Percentiles rank a stretch among this genome's conserved stretches.
phyloP scores from a whole-genome alignment of 2,888 invertebrate species.

The Pseudococcus viburni region DNA sequence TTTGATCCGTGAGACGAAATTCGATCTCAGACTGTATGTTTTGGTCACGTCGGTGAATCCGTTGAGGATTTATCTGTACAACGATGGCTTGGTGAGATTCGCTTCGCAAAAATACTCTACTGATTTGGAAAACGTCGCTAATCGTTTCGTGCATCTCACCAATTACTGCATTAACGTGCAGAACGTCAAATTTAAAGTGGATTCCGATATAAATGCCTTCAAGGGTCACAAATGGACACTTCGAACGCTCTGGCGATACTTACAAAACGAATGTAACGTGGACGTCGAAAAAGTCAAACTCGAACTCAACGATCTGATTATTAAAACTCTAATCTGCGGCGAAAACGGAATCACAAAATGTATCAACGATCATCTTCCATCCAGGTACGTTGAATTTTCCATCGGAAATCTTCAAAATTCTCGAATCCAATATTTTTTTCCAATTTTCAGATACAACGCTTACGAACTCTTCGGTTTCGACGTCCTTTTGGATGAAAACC shows the following conservation, averaged over 20 bases:
- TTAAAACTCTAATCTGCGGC: constrained; percentile 54
- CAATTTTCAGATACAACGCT: constrained; percentile 72
- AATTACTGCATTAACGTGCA: constrained; percentile 47
- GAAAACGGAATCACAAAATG: constrained; percentile 45
- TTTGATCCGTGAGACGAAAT: constrained; percentile 27
- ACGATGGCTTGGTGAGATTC: constrained; percentile 42
- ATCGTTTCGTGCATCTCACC: constrained; percentile 50
- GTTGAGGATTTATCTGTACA: constrained; percentile 41
- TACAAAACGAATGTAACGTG: constrained; percentile 23
- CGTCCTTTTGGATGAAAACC: constrained; percentile 4
- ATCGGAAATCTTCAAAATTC: background rate
- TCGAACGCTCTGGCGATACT: constrained; percentile 38
- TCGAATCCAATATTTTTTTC: too few species aligned
- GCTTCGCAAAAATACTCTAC: constrained; percentile 53
- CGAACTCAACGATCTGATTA: constrained; percentile 5
- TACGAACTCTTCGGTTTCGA: constrained; percentile 57
- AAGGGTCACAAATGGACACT: constrained; percentile 53
- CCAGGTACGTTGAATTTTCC: background rate
- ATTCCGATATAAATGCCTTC: constrained; percentile 17
- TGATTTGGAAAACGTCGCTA: background rate
- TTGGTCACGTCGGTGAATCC: constrained; percentile 45
- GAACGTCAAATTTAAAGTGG: constrained; percentile 34
- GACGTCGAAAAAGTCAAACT: constrained; percentile 13
- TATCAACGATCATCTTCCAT: constrained; percentile 43
- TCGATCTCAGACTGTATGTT: constrained; percentile 51